Evolutionary conservation across 2,113 vertebrate species (phyloP).

Genomic region (Tragelaphus buxtoni): DNA sequence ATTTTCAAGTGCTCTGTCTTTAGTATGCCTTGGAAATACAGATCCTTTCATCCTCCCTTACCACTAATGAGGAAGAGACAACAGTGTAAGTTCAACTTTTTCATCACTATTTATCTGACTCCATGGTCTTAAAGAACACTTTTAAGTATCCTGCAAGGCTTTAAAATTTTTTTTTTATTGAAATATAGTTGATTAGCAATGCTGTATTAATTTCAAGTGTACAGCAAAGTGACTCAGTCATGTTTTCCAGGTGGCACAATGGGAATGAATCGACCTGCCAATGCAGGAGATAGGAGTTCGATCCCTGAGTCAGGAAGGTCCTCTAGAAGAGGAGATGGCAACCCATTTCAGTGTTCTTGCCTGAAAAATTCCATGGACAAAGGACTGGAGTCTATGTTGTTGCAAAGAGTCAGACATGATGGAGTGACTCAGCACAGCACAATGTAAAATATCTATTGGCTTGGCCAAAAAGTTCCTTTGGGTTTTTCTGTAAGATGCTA

Average conservation of each 20-base stretch:
- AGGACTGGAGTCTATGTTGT: not conserved
- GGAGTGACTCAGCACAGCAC: not conserved
- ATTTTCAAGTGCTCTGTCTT: not conserved
- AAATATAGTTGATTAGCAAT: not conserved
- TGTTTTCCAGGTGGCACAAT: not conserved
- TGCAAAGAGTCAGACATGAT: not conserved
- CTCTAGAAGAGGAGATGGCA: not conserved
- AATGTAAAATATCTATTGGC: not conserved
- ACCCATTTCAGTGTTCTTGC: not conserved
- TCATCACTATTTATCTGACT: not conserved
- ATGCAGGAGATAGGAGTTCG: not conserved
- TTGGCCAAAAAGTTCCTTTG: not conserved
- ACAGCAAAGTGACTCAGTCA: not conserved
- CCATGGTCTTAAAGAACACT: not conserved
- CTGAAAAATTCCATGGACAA: not conserved
- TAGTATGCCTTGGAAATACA: not conserved
- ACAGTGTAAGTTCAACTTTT: not conserved
- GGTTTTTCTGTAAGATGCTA: not conserved
- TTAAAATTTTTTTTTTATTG: not conserved
- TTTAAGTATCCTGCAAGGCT: not conserved
- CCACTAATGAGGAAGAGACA: not conserved
- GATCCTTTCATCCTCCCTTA: not conserved
- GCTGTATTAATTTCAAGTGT: not conserved
- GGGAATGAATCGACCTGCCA: not conserved
- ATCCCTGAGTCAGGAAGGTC: not conserved